Evolutionary conservation across 1,140 invertebrate species (phyloP), one percentile per base, ranked within the genome.

Genomic region (Nasonia longicornis): DNA sequence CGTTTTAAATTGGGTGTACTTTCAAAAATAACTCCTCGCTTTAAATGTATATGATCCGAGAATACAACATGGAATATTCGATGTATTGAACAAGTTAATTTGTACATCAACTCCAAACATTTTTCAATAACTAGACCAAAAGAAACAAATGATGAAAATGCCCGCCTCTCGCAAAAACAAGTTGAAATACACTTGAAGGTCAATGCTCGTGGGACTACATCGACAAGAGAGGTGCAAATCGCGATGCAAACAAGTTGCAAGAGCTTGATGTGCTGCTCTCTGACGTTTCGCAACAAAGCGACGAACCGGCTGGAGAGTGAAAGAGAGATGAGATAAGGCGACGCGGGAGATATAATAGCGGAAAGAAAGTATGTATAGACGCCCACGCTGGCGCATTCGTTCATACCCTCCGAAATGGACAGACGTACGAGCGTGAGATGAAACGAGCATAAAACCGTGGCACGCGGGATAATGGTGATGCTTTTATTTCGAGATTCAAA

Each of bases 151-250:
- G n/a, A 58, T 58, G 6, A 58, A 58, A 58, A 16, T 16, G 20
- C 14, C 52, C 4, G 26, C 26, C 31, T 31, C 31, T 58, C 16
- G 4, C 16, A 58, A 58, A 58, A 58, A 20, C 52, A 58, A 58
- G 20, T 58, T 58, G n/a, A n/a, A 58, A 52, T 74, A 52, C 26
- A 16, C 22, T 26, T 29, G 76, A 78, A 73, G 79, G 67, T 79
- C 79, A 64, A 66, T 74, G 63, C 79, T 79, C 64, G 77, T 72
- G 69, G 0, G 2, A 63, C 22, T 67, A 12, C 42, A 29, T 64
- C 64, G 66, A 85, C 72, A 85, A 86, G 84, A 85, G 79, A 85
- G 79, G 83, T 84, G 84, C 85, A 86, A 87, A 87, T 87, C 84
- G 86, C 77, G 83, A 84, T 76, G 85, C 85, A 85, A 87, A 85